A percentile compares a stretch with the other conserved stretches of the same genome.
Evolutionary conservation across 2,888 invertebrate species (phyloP).

Genomic region (Epirrita christyi): DNA sequence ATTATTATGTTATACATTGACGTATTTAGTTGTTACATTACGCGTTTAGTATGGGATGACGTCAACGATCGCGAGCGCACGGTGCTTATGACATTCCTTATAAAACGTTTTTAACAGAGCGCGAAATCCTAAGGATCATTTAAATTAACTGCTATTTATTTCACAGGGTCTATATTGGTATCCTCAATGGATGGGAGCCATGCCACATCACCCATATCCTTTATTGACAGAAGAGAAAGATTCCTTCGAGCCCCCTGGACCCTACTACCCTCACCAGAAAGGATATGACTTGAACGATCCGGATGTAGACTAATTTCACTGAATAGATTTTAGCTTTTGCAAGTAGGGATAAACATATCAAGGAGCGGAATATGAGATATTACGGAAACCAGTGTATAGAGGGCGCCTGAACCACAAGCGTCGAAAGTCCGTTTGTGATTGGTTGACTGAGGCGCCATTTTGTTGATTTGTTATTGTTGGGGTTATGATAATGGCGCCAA

Average conservation of each 20-base stretch:
- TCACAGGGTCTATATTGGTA: conserved; percentile 78
- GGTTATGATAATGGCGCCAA: too few relatives aligned
- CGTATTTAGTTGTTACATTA: too few relatives aligned
- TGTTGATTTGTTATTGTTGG: too few relatives aligned
- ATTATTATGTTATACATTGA: too few relatives aligned
- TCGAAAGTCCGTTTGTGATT: conserved; percentile 7
- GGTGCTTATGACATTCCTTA: too few relatives aligned
- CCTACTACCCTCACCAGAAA: conserved; percentile 67
- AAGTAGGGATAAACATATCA: not conserved
- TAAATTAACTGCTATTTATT: not conserved
- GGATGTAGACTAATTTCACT: conserved; percentile 44
- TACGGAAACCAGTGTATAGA: not conserved
- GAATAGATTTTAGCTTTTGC: conserved; percentile 13
- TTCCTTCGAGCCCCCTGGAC: conserved; percentile 48
- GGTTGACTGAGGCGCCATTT: too few relatives aligned
- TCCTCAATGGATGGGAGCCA: conserved; percentile 78
- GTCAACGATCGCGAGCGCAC: too few relatives aligned
- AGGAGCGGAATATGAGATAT: not conserved
- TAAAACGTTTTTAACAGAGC: too few relatives aligned
- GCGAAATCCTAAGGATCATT: too few relatives aligned
- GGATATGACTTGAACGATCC: conserved; percentile 58
- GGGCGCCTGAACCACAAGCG: not conserved
- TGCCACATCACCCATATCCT: conserved; percentile 69
- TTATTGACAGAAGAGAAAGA: conserved; percentile 50
- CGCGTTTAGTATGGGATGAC: too few relatives aligned